Evolutionary conservation across 2,797 vertebrate genomes (phyloP).

Genomic region (Scyliorhinus canicula): DNA sequence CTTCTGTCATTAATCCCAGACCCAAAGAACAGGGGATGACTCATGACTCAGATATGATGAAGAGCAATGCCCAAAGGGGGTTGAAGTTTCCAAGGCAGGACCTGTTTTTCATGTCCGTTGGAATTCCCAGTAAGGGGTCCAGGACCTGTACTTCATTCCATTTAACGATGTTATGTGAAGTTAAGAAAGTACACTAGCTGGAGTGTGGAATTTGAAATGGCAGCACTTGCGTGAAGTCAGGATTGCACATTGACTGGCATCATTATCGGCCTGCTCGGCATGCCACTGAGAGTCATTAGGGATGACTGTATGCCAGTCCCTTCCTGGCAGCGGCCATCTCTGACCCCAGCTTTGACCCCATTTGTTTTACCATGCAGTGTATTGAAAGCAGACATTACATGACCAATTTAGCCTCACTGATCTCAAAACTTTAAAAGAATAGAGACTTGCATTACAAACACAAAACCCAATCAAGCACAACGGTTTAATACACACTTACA

Average conservation of each 20-base stretch:
- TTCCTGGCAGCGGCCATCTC: not conserved
- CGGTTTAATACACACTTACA: not conserved
- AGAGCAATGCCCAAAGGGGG: too few species aligned
- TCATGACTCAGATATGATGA: too few species aligned
- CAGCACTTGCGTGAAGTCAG: not conserved
- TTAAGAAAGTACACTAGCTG: not conserved
- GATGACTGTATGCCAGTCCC: not conserved
- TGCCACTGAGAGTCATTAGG: not conserved
- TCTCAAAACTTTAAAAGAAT: not conserved
- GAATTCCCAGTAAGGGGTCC: too few species aligned
- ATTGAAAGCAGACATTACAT: not conserved
- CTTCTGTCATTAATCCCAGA: too few species aligned
- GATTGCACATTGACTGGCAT: not conserved
- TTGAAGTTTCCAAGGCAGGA: too few species aligned
- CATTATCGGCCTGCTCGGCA: not conserved
- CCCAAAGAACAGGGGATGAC: too few species aligned
- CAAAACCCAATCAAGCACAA: not conserved
- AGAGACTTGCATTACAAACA: not conserved
- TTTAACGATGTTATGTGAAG: not conserved
- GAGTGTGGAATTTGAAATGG: not conserved
- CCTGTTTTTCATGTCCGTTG: too few species aligned
- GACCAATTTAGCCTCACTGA: not conserved
- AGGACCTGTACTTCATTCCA: not conserved
- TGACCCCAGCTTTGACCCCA: not conserved
- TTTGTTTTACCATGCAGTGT: not conserved